phyloP scores from a whole-genome alignment of 2,113 vertebrate species.

The Toxotes chatareus region DNA sequence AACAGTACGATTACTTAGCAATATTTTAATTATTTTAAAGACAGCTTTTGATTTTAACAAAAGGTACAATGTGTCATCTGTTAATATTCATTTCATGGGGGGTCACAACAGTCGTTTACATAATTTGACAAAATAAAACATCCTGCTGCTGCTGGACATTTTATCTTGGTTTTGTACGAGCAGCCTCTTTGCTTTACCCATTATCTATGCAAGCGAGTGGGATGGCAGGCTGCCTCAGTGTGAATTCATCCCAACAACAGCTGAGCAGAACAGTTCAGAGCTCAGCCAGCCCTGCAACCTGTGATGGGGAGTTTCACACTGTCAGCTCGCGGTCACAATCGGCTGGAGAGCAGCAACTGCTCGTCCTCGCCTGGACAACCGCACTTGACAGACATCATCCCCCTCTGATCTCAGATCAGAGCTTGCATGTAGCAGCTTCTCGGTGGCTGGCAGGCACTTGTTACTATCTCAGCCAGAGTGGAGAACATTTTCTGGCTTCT shows the following conservation, averaged over 20 bases:
- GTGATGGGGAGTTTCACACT: slow-evolving; percentile 58
- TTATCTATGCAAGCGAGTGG: slow-evolving; percentile 1
- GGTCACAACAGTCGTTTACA: no score
- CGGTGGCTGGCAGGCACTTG: slow-evolving; percentile 28
- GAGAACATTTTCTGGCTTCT: slow-evolving; percentile 38
- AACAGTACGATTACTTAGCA: no score
- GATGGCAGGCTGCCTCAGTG: not conserved
- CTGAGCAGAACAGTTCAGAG: slow-evolving; percentile 42
- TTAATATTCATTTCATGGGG: no score
- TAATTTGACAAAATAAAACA: not conserved
- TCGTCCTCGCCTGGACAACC: slow-evolving; percentile 28
- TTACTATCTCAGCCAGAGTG: slow-evolving; percentile 4
- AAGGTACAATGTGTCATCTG: no score
- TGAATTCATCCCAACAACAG: slow-evolving; percentile 29
- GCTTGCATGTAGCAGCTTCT: slow-evolving; percentile 24
- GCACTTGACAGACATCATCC: slow-evolving; percentile 54
- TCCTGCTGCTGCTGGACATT: slow-evolving; percentile 6
- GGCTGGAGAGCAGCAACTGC: slow-evolving; percentile 59
- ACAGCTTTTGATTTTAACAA: no score
- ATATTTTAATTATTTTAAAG: no score
- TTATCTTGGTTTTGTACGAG: not conserved
- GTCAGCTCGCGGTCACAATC: slow-evolving; percentile 58
- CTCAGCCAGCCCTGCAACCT: slow-evolving; percentile 33
- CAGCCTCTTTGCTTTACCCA: slow-evolving; percentile 13
- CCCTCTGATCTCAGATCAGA: slow-evolving; percentile 69